Percentiles rank a stretch among this genome's conserved stretches.
These are phyloP conservation scores for Apis florea DNA, from an alignment of 1,140 invertebrate species.

Conservation along the genomic window DNA sequence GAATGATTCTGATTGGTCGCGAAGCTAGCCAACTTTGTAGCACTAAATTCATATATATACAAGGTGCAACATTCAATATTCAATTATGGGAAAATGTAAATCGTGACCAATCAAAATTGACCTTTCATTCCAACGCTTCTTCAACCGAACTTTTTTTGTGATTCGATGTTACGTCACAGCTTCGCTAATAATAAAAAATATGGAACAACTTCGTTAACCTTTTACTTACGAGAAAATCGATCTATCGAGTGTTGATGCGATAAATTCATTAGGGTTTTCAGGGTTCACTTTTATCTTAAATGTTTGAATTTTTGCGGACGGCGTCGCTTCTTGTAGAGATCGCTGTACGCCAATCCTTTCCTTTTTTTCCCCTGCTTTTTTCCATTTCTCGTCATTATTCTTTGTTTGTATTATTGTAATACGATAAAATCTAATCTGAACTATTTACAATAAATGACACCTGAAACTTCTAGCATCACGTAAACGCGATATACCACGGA, in stretches of 20 bases:
- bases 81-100: neutral
- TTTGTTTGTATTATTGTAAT: constrained; percentile 8
- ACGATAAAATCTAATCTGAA: constrained; percentile 71
- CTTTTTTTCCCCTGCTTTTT: neutral
- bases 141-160: neutral
- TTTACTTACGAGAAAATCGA: neutral
- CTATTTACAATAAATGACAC: constrained; percentile 74
- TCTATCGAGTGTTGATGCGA: neutral
- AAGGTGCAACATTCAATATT: neutral
- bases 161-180: neutral
- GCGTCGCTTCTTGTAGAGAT: constrained; percentile 39
- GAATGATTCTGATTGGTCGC: neutral
- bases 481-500: constrained; percentile 63
- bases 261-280: constrained; percentile 12
- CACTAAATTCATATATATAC: neutral
- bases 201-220: neutral
- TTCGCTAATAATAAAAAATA: neutral
- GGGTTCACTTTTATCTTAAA: neutral
- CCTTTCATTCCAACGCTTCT: neutral
- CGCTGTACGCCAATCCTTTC: constrained; percentile 37
- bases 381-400: neutral
- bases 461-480: constrained; percentile 66
- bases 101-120: neutral
- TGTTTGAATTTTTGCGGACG: constrained; percentile 36
- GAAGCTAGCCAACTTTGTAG: constrained; percentile 2